Evolutionary conservation across 2,888 invertebrate genomes (phyloP), one percentile per base, ranked within the genome.

Genomic region (Pristionchus entomophagus): DNA sequence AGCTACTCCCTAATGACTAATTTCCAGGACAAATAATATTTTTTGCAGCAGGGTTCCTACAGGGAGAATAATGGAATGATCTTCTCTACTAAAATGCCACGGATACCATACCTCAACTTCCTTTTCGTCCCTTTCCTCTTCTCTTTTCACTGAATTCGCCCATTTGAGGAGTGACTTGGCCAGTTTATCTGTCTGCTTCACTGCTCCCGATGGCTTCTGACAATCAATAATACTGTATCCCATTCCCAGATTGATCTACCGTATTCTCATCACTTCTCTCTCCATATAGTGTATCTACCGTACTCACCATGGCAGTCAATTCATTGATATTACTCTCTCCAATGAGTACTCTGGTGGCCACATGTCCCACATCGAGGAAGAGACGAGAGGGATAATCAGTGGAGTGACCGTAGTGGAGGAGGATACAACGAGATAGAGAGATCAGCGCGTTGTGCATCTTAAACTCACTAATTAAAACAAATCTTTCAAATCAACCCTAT

Each of bases 351-450:
- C 69, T 38, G 5, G 17, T 69, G 22, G 69, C n/a, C 69, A 49
- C 38, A 38, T 56, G 56, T 12, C 81, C 81, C 4, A 81, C 81
- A 19, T 81, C 81, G 10, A 29, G 14, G 81, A 81, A 81, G n/a
- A 81, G 53, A 19, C 41, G 81, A 3, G 81, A 51, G n/a, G 81
- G 17, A 38, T n/a, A 56, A 17, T 29, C 45, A 10, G 38, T 17
- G 14, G 53, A 35, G 53, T 14, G 22, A 17, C 53, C 81, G 38
- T 38, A 56, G 38, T n/a, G 45, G n/a, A n/a, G 6, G 35, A 81
- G 81, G 0, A 81, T 14, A 8, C 35, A 38, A 19, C 56, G 51
- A n/a, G 81, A 56, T 22, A 81, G 81, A 0, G 81, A 81, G 56
- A 32, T 19, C 22, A 45, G 81, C 10, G 81, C 53, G 45, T 32